Evolutionary conservation across 2,113 vertebrate genomes (phyloP), one percentile per base, ranked within the genome.

Genomic region (Dolichallabes microphthalmus): DNA sequence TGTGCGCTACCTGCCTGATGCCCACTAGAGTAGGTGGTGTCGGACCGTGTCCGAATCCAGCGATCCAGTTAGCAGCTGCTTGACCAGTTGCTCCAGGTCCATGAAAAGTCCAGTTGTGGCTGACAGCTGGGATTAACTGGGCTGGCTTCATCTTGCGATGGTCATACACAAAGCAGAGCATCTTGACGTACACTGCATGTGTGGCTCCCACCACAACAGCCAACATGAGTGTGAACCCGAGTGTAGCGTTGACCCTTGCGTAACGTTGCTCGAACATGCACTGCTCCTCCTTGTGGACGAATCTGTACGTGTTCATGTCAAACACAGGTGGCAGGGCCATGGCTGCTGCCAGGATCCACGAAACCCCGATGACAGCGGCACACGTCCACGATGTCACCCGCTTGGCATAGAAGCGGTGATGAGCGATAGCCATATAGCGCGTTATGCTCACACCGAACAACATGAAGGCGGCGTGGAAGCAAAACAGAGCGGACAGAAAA

Each of bases 61-160:
- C 97, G 27, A 98, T 99, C 98, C 98, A 98, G 92, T 99, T 98
- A 0, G 98, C 97, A 4, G 97, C 97, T 3, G 98, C 98, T 88
- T 98, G 98, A 35, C 97, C 98, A 0, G 97, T 98, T 83, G 98
- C 98, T 2, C 97, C 98, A 0, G 97, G 98, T 20, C 97, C 98
- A 32, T 98, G 97, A 88, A 99, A 99, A 86, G 97, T 98, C 97
- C 98, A 98, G 91, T 98, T 98, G 90, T 98, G 98, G 93, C 98
- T 99, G 92, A 98, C 96, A 82, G 98, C 98, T 0, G 97, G 98
- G 3, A 98, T 96, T 89, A 97, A 92, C 94, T 98, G 98, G 0
- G 97, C 97, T 4, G 98, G 98, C 88, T 98, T 97, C 98, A 99
- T 99, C 91, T 98, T 98, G 69, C 98, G 96, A 92, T 98, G 98